phyloP scores from a whole-genome alignment of 2,888 invertebrate species.

The Xanthia togata region DNA sequence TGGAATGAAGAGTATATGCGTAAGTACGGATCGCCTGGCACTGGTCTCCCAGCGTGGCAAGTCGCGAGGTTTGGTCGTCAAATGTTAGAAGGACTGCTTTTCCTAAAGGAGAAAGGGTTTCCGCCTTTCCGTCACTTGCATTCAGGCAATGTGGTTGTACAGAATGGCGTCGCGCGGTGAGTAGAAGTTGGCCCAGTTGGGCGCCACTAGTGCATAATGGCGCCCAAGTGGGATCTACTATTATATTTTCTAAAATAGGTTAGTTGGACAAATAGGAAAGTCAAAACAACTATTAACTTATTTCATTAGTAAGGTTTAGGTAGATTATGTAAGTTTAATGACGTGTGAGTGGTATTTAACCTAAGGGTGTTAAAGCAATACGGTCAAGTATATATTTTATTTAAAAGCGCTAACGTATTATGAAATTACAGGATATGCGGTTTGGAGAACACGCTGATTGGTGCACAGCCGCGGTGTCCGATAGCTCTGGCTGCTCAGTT shows the following conservation, averaged over 20 bases:
- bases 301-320: neutral
- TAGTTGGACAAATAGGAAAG: neutral
- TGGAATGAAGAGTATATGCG: constrained; percentile 95
- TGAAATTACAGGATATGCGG: constrained; percentile 93
- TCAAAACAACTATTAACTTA: neutral
- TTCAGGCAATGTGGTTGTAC: constrained; percentile 97
- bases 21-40: constrained; percentile 93
- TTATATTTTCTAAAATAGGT: neutral
- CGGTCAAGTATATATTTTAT: neutral
- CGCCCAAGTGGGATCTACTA: constrained; percentile 34
- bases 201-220: constrained; percentile 35
- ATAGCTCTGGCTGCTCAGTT: constrained; percentile 79
- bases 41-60: constrained; percentile 94
- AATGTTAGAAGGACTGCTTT: constrained; percentile 96
- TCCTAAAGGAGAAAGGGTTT: constrained; percentile 96
- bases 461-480: constrained; percentile 91
- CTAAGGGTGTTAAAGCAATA: neutral
- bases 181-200: constrained; percentile 49
- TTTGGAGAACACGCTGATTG: constrained; percentile 95
- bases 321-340: neutral
- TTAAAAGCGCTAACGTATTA: neutral
- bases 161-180: constrained; percentile 97
- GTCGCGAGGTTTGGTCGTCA: constrained; percentile 96
- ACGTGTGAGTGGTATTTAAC: neutral
- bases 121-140: constrained; percentile 96